Conservation (phyloP, 1,140 invertebrate species). For the Nasonia giraulti region DNA sequence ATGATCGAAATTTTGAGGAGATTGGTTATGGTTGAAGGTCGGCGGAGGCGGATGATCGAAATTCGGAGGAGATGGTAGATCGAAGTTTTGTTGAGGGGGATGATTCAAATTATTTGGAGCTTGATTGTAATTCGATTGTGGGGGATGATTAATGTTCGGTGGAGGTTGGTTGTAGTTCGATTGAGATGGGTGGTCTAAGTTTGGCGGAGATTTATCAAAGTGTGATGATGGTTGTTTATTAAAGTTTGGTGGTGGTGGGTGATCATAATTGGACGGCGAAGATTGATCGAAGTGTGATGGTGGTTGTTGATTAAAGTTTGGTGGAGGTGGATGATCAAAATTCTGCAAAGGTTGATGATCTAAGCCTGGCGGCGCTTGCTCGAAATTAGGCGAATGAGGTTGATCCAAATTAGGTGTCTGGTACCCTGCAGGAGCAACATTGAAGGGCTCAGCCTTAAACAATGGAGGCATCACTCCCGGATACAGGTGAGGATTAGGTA, state of each 20-base stretch:
- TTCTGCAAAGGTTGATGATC: conserved; percentile 13
- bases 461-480: conserved; percentile 61
- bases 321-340: conserved; percentile 15
- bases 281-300: background rate
- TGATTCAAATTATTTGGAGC: conserved; percentile 4
- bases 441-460: conserved; percentile 58
- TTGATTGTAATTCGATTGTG: background rate
- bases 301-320: conserved; percentile 7
- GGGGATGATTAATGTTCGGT: background rate
- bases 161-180: conserved; percentile 16
- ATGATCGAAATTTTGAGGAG: conserved; percentile 14
- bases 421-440: conserved; percentile 17
- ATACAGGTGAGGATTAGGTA: conserved; percentile 58
- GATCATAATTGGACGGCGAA: background rate
- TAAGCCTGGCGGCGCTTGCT: background rate
- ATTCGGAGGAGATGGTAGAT: background rate
- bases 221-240: background rate
- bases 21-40: conserved; percentile 20
- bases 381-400: background rate
- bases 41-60: conserved; percentile 20
- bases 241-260: background rate
- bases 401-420: background rate
- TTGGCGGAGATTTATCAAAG: background rate
- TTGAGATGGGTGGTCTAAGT: conserved; percentile 21
- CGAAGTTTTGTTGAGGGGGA: background rate